These are phyloP conservation scores for Oxytorus armatus DNA, from an alignment of 2,888 invertebrate species.

Conservation along the genomic window DNA sequence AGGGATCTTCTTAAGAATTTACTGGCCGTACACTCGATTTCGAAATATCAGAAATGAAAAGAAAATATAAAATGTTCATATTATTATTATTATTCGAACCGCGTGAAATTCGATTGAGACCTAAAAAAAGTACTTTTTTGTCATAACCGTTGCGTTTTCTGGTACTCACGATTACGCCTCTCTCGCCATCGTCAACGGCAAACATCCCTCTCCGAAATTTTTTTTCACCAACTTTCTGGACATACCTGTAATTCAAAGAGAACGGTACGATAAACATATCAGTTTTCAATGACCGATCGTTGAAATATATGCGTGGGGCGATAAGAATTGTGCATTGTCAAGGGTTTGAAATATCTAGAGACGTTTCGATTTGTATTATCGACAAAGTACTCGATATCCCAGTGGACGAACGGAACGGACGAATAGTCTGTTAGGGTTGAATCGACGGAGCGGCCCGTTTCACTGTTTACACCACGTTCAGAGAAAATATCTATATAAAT, in stretches of 20 bases:
- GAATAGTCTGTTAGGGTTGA: too few species aligned
- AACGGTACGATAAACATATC: not conserved
- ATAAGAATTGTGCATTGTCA: not conserved
- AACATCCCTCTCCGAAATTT: not conserved
- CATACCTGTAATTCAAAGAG: conserved; percentile 65
- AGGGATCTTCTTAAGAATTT: conserved; percentile 34
- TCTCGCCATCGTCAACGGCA: not conserved
- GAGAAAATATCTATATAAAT: conserved; percentile 33
- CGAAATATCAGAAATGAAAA: not conserved
- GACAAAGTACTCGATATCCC: conserved; percentile 17
- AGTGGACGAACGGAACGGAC: too few species aligned
- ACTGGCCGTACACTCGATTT: conserved; percentile 16
- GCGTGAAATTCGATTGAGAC: not conserved
- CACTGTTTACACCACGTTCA: conserved; percentile 40
- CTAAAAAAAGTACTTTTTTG: not conserved
- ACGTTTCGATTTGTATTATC: conserved; percentile 16
- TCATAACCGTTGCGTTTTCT: not conserved
- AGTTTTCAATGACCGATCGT: not conserved
- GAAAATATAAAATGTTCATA: not conserved
- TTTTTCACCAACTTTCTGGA: not conserved
- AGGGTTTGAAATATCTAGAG: conserved; percentile 9
- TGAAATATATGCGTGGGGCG: not conserved
- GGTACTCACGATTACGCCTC: conserved; percentile 12
- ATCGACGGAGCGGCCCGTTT: conserved; percentile 55
- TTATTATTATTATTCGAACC: too few species aligned